A percentile compares a stretch with the other conserved stretches of the same genome.
phyloP scores from a whole-genome alignment of 2,888 invertebrate species.

The Zeuzera pyrina region DNA sequence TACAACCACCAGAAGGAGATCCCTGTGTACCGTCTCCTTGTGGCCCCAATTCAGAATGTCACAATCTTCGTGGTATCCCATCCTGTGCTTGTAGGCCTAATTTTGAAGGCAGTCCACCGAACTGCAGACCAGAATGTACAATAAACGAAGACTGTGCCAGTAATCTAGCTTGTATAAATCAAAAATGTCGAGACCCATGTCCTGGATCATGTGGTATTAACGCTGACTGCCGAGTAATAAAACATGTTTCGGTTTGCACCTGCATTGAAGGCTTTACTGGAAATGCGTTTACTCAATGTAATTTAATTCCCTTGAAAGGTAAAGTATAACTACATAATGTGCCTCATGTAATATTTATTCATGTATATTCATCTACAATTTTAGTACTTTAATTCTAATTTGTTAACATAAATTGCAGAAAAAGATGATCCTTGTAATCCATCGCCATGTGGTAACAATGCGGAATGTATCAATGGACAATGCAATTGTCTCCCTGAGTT shows the following conservation, averaged over 20 bases:
- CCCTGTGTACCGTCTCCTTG: conserved; percentile 81
- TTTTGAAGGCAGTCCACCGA: conserved; percentile 77
- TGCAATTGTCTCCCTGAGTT: conserved; percentile 83
- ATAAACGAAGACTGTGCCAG: conserved; percentile 79
- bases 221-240: conserved; percentile 73
- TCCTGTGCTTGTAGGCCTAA: conserved; percentile 76
- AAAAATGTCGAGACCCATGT: conserved; percentile 79
- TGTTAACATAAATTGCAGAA: neutral
- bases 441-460: conserved; percentile 80
- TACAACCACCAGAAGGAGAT: conserved; percentile 52
- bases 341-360: conserved; percentile 1
- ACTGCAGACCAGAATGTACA: conserved; percentile 78
- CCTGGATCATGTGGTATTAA: conserved; percentile 78
- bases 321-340: conserved; percentile 9
- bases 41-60: conserved; percentile 76
- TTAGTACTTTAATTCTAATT: neutral
- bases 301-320: conserved; percentile 46
- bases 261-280: conserved; percentile 74
- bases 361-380: neutral
- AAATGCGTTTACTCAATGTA: conserved; percentile 75
- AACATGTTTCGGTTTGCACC: conserved; percentile 76
- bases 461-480: conserved; percentile 77
- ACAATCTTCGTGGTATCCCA: conserved; percentile 66
- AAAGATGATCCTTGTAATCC: conserved; percentile 76
- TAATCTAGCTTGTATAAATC: conserved; percentile 77